Base-by-base conservation (phyloP, 2,888 invertebrate species). In the Seira musarum region DNA sequence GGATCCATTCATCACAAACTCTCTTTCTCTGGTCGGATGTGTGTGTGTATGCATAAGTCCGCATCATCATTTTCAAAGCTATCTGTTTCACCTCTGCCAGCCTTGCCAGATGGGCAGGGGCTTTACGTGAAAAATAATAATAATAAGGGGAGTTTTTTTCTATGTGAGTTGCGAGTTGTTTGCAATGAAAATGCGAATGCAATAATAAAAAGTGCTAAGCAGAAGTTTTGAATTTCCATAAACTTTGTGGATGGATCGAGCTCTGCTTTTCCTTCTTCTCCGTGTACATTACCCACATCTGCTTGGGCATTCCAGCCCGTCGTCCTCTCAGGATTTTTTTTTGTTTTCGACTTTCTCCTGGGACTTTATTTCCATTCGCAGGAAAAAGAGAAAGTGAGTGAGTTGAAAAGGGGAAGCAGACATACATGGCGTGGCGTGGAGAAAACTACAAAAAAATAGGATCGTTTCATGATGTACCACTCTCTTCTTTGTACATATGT, bases 311-410 rank as follows among this genome's bases (percentile, higher is more conserved):
- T 60, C 60, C 60, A 22, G 24, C 22, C 49, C 21, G 22, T 67
- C 67, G 15, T 35, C 30, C 53, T 24, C 68, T 53, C 68, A n/a
- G 68, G 70, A 76, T 63, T 53, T 64, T 76, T 63, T 40, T 60
- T 64, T 69, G 6, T 21, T n/a, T 10, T 15, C 8, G 72, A 60
- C 67, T 79, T 79, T 72, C 78, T 79, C 78, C 67, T 72, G 78
- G 72, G 78, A 79, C 63, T 63, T 24, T 35, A 49, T 65, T 30
- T 60, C 74, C 74, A 74, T 75, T 75, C 67, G 60, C 60, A 64
- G 60, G 40, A 60, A 60, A 49, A 49, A 64, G 30, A 46, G 65
- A 72, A 66, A 13, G 72, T 25, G 70, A 35, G 57, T 22, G 19
- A 40, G 68, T 68, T 57, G 67, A 72, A 72, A 53, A 63, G 53